These are phyloP conservation scores for Ganaspis sp. DNA, from an alignment of 1,140 invertebrate species.

Conservation along the genomic window DNA sequence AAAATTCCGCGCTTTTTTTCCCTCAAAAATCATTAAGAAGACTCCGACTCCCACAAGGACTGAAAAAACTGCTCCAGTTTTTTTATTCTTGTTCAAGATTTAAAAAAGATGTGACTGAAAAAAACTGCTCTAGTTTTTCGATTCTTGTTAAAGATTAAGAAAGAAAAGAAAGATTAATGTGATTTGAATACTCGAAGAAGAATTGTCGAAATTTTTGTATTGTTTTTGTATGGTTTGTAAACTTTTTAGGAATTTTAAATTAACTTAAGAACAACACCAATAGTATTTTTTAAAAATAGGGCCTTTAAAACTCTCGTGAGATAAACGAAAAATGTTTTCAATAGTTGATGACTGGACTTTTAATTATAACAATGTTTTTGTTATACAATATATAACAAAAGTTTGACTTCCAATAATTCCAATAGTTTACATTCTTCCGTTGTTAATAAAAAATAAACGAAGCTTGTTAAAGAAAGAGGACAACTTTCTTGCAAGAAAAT, in stretches of 20 bases:
- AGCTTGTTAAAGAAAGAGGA: background rate
- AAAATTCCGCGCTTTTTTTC: slow-evolving; percentile 1
- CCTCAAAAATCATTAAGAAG: background rate
- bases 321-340: background rate
- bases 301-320: slow-evolving; percentile 9
- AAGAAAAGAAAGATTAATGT: background rate
- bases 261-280: slow-evolving; percentile 1
- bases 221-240: no score
- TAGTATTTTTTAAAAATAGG: slow-evolving; percentile 6
- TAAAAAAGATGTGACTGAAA: no score
- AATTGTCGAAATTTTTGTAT: no score
- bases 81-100: no score
- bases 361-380: no score
- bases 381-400: no score
- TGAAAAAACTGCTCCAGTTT: background rate
- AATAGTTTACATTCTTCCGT: background rate
- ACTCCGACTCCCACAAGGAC: background rate
- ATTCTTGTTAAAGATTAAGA: background rate
- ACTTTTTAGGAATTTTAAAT: slow-evolving; percentile 30
- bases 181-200: background rate
- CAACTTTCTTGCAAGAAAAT: no score
- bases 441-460: background rate
- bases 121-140: no score
- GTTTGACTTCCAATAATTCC: slow-evolving; percentile 1
- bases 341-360: background rate